phyloP scores from a whole-genome alignment of 2,797 vertebrate genomes.

The Ibycter americanus region DNA sequence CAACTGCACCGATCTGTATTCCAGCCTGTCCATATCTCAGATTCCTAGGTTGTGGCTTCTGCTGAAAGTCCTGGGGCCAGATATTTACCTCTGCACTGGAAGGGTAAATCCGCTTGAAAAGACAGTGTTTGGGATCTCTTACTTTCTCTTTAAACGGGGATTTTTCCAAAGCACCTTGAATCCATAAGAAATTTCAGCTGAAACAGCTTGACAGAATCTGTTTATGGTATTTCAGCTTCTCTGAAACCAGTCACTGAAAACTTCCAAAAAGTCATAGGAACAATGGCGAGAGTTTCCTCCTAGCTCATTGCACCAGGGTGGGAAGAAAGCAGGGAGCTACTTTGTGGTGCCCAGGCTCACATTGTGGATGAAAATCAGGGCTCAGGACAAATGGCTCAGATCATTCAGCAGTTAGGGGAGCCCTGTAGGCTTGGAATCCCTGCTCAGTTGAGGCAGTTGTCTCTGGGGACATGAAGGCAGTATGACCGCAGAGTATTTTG shows the following conservation, averaged over 20 bases:
- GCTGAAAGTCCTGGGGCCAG: background rate
- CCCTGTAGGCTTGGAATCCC: fast-evolving
- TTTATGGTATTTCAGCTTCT: background rate
- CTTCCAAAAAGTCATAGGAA: background rate
- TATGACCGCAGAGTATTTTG: background rate
- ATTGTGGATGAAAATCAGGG: fast-evolving
- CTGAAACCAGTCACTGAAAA: background rate
- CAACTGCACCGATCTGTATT: background rate
- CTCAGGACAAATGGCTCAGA: background rate
- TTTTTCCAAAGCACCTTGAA: background rate
- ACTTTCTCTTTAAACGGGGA: background rate
- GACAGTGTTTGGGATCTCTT: background rate
- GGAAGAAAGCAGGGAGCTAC: background rate
- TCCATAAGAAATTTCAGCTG: background rate
- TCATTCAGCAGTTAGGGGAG: background rate
- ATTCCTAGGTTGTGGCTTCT: background rate
- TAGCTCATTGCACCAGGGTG: background rate
- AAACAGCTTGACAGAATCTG: background rate
- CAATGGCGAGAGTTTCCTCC: background rate
- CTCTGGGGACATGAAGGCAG: background rate
- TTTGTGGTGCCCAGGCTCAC: background rate
- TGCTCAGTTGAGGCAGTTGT: background rate
- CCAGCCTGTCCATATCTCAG: background rate
- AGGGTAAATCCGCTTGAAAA: background rate
- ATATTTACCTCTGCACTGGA: background rate